phyloP scores from a whole-genome alignment of 2,888 invertebrate genomes.

The Drosophila rubida region DNA sequence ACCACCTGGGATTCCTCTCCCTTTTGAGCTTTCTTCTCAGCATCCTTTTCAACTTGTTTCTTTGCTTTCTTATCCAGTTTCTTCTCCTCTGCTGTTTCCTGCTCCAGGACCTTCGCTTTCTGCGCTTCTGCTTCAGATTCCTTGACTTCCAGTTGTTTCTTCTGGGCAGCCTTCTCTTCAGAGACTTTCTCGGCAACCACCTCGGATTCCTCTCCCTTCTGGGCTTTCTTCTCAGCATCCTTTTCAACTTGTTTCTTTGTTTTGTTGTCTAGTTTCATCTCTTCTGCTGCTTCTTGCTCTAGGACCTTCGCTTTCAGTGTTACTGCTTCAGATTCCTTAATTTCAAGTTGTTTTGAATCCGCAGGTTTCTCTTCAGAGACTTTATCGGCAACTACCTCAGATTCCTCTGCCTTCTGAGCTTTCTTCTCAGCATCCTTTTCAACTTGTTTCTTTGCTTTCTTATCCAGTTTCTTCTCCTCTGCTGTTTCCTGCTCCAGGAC shows the following conservation, averaged over 20 bases:
- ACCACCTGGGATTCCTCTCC: constrained; percentile 24
- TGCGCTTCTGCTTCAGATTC: constrained; percentile 36
- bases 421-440: background rate
- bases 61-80: background rate
- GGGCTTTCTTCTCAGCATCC: background rate
- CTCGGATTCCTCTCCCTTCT: constrained; percentile 17
- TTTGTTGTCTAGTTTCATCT: too few species aligned
- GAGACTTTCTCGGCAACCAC: constrained; percentile 27
- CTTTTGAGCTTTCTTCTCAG: constrained; percentile 5
- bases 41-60: constrained; percentile 17
- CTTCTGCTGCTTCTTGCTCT: too few species aligned
- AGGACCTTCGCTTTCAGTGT: too few species aligned
- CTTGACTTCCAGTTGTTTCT: constrained; percentile 2
- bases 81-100: constrained; percentile 11
- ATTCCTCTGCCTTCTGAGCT: background rate
- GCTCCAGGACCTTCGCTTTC: constrained; percentile 17
- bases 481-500: background rate
- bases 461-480: background rate
- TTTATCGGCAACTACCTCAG: constrained; percentile 12
- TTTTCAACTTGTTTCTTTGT: too few species aligned
- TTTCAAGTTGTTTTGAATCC: constrained; percentile 2
- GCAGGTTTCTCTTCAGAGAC: constrained; percentile 12
- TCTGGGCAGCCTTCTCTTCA: constrained; percentile 12
- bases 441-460: background rate
- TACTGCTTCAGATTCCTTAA: too few species aligned